phyloP scores from a whole-genome alignment of 2,113 vertebrate species.

The Eulemur macaco region DNA sequence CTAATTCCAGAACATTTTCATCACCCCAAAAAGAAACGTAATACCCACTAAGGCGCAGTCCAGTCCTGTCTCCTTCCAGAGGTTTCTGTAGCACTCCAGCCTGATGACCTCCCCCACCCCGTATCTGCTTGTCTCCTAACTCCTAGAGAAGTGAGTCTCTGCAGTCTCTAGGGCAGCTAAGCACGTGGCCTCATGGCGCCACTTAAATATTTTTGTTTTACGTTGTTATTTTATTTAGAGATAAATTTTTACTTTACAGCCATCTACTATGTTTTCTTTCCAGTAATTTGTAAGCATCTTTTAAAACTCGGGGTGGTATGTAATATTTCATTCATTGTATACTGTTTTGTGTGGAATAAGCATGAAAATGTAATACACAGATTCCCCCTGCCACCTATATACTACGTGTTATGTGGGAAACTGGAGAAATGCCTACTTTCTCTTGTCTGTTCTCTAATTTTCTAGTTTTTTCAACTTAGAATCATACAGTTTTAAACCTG shows the following conservation, averaged over 20 bases:
- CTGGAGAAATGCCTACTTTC: neutral
- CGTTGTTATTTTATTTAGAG: neutral
- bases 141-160: neutral
- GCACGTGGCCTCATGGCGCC: fast-evolving
- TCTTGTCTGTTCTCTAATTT: constrained; percentile 5
- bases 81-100: neutral
- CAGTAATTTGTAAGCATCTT: neutral
- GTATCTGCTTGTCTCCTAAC: neutral
- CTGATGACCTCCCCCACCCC: fast-evolving
- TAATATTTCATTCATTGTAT: neutral
- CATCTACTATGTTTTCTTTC: neutral
- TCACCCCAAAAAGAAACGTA: neutral
- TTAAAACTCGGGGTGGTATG: neutral
- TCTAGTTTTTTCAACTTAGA: constrained; percentile 4
- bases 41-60: neutral
- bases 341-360: neutral
- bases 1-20: neutral
- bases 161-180: too few relatives aligned
- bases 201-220: neutral
- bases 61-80: neutral
- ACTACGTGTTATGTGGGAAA: neutral
- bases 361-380: neutral
- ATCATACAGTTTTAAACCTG: neutral
- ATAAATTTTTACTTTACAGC: neutral
- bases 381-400: neutral